Base-by-base conservation (phyloP, 1,140 invertebrate genomes). In the Caenorhabditis briggsae region DNA sequence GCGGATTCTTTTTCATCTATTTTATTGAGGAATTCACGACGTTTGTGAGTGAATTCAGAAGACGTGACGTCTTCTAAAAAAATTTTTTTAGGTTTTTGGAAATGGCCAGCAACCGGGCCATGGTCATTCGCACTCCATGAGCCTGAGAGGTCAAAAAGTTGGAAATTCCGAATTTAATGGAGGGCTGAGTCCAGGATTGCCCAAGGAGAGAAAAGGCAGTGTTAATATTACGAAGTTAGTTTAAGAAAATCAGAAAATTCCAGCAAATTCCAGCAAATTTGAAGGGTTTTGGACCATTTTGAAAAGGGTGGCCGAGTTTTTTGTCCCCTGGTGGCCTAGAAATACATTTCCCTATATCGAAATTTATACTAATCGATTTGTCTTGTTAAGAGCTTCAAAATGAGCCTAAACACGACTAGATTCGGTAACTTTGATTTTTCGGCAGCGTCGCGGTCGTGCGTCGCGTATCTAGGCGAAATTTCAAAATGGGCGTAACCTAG, bases 1-100 rank as follows among this genome's bases (percentile, higher is more conserved):
- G 86, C 12, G 91, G 91, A n/a, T 92, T 92, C 83, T 92, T 92
- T 78, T 82, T 92, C 20, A 92, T 92, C 23, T 92, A 92, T 56
- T 88, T 92, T 8, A 84, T 87, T 64, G 86, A 87, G 74, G 86
- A 87, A 43, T 53, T 84, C 25, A 78, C 61, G 55, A 74, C 65
- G 6, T 46, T 55, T 64, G 86, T 87, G n/a, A 82, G 64, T 33
- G 3, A 33, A 33, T 5, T 84, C 46, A n/a, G 9, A 20, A 25
- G 25, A 46, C n/a, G n/a, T 33, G 20, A 84, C 18, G 8, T 43
- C 23, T 33, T 33, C 33, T 2, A 33, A 33, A 33, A 33, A 33
- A 33, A 20, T 33, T 33, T 0, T 12, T 43, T 7, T 88, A 91
- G 65, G 84, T 91, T 41, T 91, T 91, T 59, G 58, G 88, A 20